phyloP scores from a whole-genome alignment of 2,113 vertebrate genomes.

The Campylomormyrus tamandua region DNA sequence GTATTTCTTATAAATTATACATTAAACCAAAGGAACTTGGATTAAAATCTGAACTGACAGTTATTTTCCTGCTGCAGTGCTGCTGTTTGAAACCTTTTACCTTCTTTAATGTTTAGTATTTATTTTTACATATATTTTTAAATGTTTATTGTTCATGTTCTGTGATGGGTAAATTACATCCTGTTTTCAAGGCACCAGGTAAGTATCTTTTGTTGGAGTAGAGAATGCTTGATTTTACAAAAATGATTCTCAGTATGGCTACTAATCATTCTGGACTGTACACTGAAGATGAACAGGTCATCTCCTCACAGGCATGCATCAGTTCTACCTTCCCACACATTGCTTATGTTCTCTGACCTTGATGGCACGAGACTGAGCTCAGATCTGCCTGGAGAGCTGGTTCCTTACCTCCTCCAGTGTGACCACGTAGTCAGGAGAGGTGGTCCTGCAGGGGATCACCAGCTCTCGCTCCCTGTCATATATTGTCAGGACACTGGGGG shows the following conservation, averaged over 20 bases:
- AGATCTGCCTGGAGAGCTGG: neutral
- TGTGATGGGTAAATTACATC: neutral
- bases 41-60: neutral
- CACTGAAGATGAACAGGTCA: neutral
- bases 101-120: neutral
- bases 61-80: neutral
- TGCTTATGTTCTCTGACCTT: neutral
- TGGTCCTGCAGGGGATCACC: constrained; percentile 71
- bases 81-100: neutral
- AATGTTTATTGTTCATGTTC: neutral
- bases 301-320: too few relatives aligned
- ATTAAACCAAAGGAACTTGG: neutral
- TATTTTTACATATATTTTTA: neutral
- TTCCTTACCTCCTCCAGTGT: constrained; percentile 62
- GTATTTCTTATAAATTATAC: neutral
- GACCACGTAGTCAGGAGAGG: constrained; percentile 62
- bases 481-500: constrained; percentile 32
- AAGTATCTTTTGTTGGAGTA: neutral
- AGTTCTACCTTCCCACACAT: neutral
- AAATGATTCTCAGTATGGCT: neutral
- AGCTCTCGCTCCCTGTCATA: constrained; percentile 41
- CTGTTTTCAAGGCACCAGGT: neutral
- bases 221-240: neutral
- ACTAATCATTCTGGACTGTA: neutral
- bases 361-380: constrained; percentile 38